These are phyloP conservation scores for Muscicapa striata DNA, from an alignment of 2,797 vertebrate genomes.

Conservation along the genomic window DNA sequence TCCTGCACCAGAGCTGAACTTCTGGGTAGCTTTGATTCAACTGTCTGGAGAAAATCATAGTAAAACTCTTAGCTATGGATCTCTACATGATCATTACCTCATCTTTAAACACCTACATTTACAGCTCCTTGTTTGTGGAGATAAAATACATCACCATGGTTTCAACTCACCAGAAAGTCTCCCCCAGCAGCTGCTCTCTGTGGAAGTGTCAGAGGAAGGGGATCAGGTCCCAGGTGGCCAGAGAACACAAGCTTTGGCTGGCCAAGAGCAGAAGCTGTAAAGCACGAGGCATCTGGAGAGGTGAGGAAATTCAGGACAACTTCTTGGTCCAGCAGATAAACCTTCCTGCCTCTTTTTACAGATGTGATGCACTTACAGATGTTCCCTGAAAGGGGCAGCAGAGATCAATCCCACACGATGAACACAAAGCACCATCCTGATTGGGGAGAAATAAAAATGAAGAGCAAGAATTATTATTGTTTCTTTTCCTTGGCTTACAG, in stretches of 20 bases:
- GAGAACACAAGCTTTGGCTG: not conserved
- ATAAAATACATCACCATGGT: not conserved
- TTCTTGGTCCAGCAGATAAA: not conserved
- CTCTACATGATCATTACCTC: not conserved
- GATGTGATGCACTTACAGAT: slow-evolving; percentile 3
- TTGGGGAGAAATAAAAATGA: not conserved
- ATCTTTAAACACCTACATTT: not conserved
- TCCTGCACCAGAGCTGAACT: not conserved
- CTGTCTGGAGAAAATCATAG: not conserved
- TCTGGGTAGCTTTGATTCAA: not conserved
- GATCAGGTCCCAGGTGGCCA: not conserved
- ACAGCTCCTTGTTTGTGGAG: not conserved
- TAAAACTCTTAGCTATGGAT: not conserved
- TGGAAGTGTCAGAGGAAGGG: not conserved
- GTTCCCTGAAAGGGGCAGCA: slow-evolving; percentile 66
- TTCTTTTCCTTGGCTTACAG: not conserved
- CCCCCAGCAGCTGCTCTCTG: not conserved
- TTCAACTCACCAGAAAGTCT: not conserved
- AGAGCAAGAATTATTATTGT: not conserved
- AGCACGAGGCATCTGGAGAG: not conserved
- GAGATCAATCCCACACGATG: slow-evolving; percentile 24
- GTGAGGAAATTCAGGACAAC: not conserved
- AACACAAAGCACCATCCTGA: not conserved
- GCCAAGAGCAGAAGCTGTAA: not conserved
- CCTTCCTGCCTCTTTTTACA: not conserved